Evolutionary conservation across 1,140 invertebrate species (phyloP), one percentile per base, ranked within the genome.

Genomic region (Drosophila bocqueti): DNA sequence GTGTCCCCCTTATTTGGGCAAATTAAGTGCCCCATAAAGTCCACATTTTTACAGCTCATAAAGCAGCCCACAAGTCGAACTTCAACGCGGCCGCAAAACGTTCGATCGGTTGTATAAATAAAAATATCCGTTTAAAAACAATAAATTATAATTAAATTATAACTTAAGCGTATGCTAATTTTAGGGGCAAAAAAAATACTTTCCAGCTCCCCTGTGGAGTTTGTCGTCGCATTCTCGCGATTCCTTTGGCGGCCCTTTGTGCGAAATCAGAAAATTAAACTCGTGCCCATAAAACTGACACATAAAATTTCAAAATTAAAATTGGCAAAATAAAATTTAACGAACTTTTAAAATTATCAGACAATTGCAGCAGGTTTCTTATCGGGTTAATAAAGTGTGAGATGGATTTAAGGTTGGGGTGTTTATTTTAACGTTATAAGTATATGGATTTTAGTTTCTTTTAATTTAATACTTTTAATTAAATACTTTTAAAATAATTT

Each of bases 111-210:
- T 62, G 50, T 71, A 64, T 71, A 77, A 65, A 90, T 84, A 90
- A 90, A 90, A 75, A 85, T 49, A 58, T 71, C 83, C 74, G 72
- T 79, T 85, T 80, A 76, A 81, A 90, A 91, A 73, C 85, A 90
- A 90, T 90, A 90, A 90, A 91, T 90, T 91, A 86, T 90, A 90
- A 90, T 90, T 90, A 90, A 89, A 85, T 90, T 90, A 90, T 89
- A 90, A 84, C 81, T 81, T 89, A 84, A 87, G 78, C 81, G 74
- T 54, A 89, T 85, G 85, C 84, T 84, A 89, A 89, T 90, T 89
- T 89, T 54, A 13, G 40, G 29, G 38, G 21, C 40, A 9, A 31
- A 76, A 55, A 55, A 77, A 49, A 76, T 47, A 68, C 63, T 21
- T 26, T 34, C 15, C 38, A 47, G 66, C 72, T 71, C 66, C 80